These are phyloP conservation scores for Hirtodrosophila alboralis DNA, from an alignment of 2,888 invertebrate genomes.

Conservation along the genomic window DNA sequence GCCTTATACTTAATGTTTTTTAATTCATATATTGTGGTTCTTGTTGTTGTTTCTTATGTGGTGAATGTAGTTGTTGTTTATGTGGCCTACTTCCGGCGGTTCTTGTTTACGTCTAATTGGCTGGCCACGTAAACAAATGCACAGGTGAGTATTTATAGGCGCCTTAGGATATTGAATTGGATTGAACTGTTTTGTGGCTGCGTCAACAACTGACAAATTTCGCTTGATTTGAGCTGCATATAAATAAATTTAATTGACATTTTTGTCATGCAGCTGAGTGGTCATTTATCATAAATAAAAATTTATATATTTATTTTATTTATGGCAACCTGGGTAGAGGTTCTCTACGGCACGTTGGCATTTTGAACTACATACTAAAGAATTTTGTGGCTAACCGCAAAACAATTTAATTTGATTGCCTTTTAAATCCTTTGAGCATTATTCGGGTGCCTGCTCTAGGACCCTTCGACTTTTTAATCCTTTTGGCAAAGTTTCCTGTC, in stretches of 20 bases:
- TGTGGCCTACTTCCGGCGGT: conserved; percentile 71
- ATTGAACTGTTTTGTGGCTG: conserved; percentile 31
- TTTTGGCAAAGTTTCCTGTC: conserved; percentile 62
- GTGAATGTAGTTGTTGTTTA: conserved; percentile 42
- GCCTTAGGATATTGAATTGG: conserved; percentile 18
- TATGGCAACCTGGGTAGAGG: conserved; percentile 9
- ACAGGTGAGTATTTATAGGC: conserved; percentile 68
- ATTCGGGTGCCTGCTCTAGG: conserved; percentile 1
- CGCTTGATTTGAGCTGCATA: conserved; percentile 55
- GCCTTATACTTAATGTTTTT: conserved; percentile 8
- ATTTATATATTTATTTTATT: conserved; percentile 33
- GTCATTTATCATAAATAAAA: conserved; percentile 54
- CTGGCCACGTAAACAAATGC: conserved; percentile 67
- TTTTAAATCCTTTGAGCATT: conserved; percentile 62
- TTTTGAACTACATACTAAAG: conserved; percentile 22
- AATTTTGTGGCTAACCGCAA: conserved; percentile 60
- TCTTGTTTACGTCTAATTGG: conserved; percentile 71
- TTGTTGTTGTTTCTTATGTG: conserved; percentile 24
- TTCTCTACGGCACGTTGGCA: conserved; percentile 12
- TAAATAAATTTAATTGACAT: conserved; percentile 71
- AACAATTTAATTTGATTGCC: conserved; percentile 78
- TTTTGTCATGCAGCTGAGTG: conserved; percentile 56
- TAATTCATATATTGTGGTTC: conserved; percentile 14
- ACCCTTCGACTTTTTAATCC: conserved; percentile 51
- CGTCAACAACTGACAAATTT: conserved; percentile 37